Percentiles rank a stretch among this genome's conserved stretches.
Conservation (phyloP, 1,140 invertebrate species). For the Charaxes varanes region DNA sequence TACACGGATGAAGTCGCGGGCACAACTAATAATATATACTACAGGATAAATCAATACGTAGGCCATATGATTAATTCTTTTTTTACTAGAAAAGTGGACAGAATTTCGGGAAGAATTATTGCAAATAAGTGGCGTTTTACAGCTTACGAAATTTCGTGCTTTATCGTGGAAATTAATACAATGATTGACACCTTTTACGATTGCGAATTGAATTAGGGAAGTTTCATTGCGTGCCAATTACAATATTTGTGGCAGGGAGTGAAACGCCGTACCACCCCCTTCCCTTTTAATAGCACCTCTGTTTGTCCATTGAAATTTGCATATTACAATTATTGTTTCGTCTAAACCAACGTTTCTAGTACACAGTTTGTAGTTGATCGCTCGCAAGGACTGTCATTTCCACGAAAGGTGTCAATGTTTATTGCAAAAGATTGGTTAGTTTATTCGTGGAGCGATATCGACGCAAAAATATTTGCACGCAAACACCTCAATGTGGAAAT, state of each 20-base stretch:
- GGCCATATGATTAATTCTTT: too few relatives aligned
- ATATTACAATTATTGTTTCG: slow-evolving; percentile 52
- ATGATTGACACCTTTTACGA: slow-evolving; percentile 9
- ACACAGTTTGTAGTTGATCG: slow-evolving; percentile 30
- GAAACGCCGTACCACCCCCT: slow-evolving; percentile 51
- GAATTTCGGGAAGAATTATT: too few relatives aligned
- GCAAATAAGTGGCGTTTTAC: too few relatives aligned
- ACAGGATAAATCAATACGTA: too few relatives aligned
- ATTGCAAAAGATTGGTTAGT: slow-evolving; percentile 6
- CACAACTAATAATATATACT: too few relatives aligned
- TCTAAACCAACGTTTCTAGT: slow-evolving; percentile 25
- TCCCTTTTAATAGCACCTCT: slow-evolving; percentile 53
- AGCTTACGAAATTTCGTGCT: too few relatives aligned
- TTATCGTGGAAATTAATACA: too few relatives aligned
- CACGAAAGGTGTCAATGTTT: slow-evolving; percentile 9
- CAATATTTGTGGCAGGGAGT: slow-evolving; percentile 41
- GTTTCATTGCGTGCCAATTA: slow-evolving; percentile 36
- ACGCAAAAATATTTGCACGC: slow-evolving; percentile 7
- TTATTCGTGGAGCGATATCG: background rate
- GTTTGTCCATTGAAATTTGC: slow-evolving; percentile 62
- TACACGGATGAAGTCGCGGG: too few relatives aligned
- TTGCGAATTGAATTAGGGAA: background rate
- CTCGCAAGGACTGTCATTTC: slow-evolving; percentile 23
- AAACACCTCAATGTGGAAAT: slow-evolving; percentile 3
- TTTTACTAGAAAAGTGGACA: too few relatives aligned